Conservation (phyloP, 2,113 vertebrate species). For the Etheostoma spectabile region DNA sequence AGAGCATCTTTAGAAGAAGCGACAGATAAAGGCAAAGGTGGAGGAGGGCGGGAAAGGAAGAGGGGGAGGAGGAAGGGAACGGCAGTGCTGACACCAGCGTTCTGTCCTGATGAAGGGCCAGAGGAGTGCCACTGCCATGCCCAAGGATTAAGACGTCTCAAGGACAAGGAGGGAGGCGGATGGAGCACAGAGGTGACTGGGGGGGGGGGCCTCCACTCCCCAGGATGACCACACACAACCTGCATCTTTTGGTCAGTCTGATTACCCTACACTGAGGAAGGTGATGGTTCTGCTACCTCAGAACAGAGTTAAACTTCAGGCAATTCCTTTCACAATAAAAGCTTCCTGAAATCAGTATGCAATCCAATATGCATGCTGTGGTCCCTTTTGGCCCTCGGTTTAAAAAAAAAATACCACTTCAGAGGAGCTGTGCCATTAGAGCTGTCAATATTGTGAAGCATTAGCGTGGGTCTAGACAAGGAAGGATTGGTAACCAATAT, state of each 20-base stretch:
- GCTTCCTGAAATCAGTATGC: slow-evolving; percentile 41
- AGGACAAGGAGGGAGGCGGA: slow-evolving; percentile 72
- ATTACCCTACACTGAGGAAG: slow-evolving; percentile 37
- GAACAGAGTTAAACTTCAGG: slow-evolving; percentile 20
- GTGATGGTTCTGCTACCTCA: background rate
- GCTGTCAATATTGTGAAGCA: slow-evolving; percentile 70
- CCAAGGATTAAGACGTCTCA: slow-evolving; percentile 84
- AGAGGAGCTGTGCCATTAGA: slow-evolving; percentile 48
- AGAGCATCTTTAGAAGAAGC: slow-evolving; percentile 73
- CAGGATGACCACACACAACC: slow-evolving; percentile 38
- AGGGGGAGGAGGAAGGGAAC: slow-evolving; percentile 40
- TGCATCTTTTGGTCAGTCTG: slow-evolving; percentile 19
- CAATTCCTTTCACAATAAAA: slow-evolving; percentile 32
- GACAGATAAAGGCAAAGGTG: slow-evolving; percentile 76
- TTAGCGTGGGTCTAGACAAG: slow-evolving; percentile 55
- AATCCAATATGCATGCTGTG: background rate
- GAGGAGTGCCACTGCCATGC: slow-evolving; percentile 56
- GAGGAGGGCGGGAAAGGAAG: slow-evolving; percentile 39
- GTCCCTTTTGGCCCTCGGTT: slow-evolving; percentile 27
- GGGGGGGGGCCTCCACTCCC: slow-evolving; percentile 20
- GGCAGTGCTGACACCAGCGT: slow-evolving; percentile 81
- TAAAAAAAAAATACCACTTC: slow-evolving; percentile 10
- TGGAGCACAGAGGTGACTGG: background rate
- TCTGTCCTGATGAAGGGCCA: slow-evolving; percentile 80
- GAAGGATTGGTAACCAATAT: slow-evolving; percentile 68